Evolutionary conservation across 2,888 invertebrate species (phyloP), one percentile per base, ranked within the genome.

Genomic region (Drosophila ustulata): DNA sequence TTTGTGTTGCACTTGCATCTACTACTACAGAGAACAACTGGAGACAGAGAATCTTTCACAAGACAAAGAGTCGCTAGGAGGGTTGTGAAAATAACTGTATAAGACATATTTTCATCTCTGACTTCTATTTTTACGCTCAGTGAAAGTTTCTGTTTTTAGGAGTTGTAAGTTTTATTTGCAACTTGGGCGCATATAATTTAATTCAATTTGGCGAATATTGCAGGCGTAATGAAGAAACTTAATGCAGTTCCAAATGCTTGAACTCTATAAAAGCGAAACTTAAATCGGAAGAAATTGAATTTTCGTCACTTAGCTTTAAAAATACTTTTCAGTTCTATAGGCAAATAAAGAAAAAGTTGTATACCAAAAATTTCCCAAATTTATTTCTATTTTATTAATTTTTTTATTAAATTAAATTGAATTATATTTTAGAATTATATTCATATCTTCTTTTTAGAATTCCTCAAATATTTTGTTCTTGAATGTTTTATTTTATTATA

Each of bases 171-270:
- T 78, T 46, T 66, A 59, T 70, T 78, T 78, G 50, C 85, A 76
- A 69, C 58, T 79, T 65, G 66, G 66, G 49, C 70, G 80, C 72
- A 86, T 67, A 83, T 80, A 72, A 78, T 78, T 88, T 81, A 78
- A 89, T 83, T 89, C 73, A 83, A 89, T 89, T 83, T 78, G 69
- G 70, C 66, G 75, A 88, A 86, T 86, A 84, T 84, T 74, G 79
- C 82, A 37, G 46, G 62, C 70, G 55, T 52, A 66, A 77, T 69
- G 47, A 73, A 73, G 37, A 59, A 80, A 50, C 49, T 56, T 62
- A 78, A 75, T 65, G 30, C 58, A 51, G 51, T 69, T 75, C 62
- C 62, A 75, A 75, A 58, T 75, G 50, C 37, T 58, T n/a, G 1
- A 78, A 75, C 68, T 57, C 50, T 37, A 18, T 13, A 32, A 46